Evolutionary conservation across 2,888 invertebrate species (phyloP), one percentile per base, ranked within the genome.

Genomic region (Papilio elwesi): DNA sequence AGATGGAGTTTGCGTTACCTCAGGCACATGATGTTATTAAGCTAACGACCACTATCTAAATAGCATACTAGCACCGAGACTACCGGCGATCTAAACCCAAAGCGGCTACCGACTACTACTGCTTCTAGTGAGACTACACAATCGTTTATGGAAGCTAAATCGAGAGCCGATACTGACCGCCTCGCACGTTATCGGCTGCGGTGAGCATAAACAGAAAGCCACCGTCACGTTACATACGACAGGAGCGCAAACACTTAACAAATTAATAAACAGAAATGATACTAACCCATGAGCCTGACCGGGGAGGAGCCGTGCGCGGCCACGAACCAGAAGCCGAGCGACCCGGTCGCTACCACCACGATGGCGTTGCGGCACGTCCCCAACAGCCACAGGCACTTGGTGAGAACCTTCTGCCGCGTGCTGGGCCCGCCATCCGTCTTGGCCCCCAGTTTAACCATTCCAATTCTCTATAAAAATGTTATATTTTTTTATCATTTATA

Each of bases 301-400:
- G 97, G 97, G 10, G 95, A 85, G 4, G 87, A 80, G 11, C 90
- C 94, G 11, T 92, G 93, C 51, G 90, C 85, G 69, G 83, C 78
- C 67, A 94, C 92, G 81, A 96, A 95, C 80, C 95, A 94, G 89
- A 92, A 96, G 77, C 97, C 97, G 74, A 98, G 93, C 70, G 95
- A 87, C 73, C 97, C 97, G 79, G 96, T 96, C 26, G 95, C 87
- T 15, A 98, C 88, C n/a, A 98, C 97, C 73, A 98, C 94, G 79
- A 98, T 95, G 26, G 98, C 97, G 89, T 98, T 98, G 76, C 98
- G 95, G 13, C 97, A 96, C 1, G 97, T 97, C 73, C 97, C 96
- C 78, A 96, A 92, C 75, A 97, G 88, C 97, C 97, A 97, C 78
- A 97, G 85, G 6, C 94, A 83, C 86, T 96, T 96, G 78, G 96